A percentile compares a stretch with the other conserved stretches of the same genome.
These are phyloP conservation scores for Hippocampus abdominalis DNA, from an alignment of 2,113 vertebrate genomes.

Conservation along the genomic window DNA sequence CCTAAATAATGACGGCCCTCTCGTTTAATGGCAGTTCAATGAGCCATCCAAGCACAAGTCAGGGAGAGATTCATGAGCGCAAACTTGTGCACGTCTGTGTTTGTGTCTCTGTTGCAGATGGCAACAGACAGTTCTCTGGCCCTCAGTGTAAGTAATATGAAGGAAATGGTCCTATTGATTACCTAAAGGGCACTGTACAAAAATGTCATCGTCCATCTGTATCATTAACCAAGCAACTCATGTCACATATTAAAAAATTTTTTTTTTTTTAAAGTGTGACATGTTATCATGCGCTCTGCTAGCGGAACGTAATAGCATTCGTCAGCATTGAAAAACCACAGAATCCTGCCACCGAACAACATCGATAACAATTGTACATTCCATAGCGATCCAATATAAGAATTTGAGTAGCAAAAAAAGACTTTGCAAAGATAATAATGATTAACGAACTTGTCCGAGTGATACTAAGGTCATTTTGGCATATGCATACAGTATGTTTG, in stretches of 20 bases:
- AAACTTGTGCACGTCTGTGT: constrained; percentile 5
- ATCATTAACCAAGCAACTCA: constrained; percentile 16
- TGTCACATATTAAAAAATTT: constrained; percentile 12
- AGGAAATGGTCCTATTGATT: constrained; percentile 24
- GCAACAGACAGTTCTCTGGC: constrained; percentile 13
- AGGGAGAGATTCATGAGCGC: constrained; percentile 42
- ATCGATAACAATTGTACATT: too few relatives aligned
- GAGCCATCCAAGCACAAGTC: constrained; percentile 41
- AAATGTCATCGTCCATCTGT: constrained; percentile 19
- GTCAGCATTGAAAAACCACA: background rate
- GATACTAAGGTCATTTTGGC: too few relatives aligned
- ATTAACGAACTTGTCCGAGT: too few relatives aligned
- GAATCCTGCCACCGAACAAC: too few relatives aligned
- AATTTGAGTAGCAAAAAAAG: too few relatives aligned
- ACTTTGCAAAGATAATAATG: too few relatives aligned
- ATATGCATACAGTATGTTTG: too few relatives aligned
- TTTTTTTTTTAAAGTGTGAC: too few relatives aligned
- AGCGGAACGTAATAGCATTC: background rate
- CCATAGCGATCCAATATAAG: too few relatives aligned
- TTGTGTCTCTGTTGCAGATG: constrained; percentile 20
- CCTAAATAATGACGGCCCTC: constrained; percentile 48
- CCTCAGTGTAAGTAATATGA: constrained; percentile 26
- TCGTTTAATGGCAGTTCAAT: constrained; percentile 53
- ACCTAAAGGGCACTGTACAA: constrained; percentile 2
- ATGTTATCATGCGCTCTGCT: background rate